Evolutionary conservation across 2,113 vertebrate species (phyloP).

Genomic region (Brachypodius melanocephalos): DNA sequence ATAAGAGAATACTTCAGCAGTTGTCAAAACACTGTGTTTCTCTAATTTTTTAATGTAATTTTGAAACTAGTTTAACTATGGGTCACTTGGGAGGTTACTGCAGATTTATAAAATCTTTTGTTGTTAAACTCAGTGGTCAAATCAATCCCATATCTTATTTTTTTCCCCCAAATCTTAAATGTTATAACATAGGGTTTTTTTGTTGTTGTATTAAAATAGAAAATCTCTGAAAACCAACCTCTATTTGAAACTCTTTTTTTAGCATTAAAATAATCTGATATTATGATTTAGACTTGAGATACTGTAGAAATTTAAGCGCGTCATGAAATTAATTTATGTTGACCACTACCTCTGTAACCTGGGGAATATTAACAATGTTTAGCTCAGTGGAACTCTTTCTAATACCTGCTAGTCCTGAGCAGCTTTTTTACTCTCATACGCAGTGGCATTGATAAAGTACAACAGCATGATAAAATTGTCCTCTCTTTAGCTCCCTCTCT

Average conservation of each 20-base stretch:
- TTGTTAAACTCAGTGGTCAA: not conserved
- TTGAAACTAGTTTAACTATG: not conserved
- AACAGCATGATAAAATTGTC: not conserved
- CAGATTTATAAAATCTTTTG: not conserved
- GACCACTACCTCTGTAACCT: not conserved
- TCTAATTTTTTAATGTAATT: not conserved
- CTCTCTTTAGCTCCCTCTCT: not conserved
- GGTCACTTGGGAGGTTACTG: not conserved
- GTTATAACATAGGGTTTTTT: not conserved
- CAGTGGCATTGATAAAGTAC: not conserved
- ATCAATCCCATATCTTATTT: not conserved
- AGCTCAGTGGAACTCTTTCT: not conserved
- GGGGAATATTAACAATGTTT: not conserved
- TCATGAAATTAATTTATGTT: not conserved
- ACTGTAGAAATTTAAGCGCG: not conserved
- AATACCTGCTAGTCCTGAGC: not conserved
- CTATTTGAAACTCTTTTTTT: not conserved
- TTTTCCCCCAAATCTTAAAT: not conserved
- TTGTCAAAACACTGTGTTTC: not conserved
- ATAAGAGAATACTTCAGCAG: not conserved
- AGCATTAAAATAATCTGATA: not conserved
- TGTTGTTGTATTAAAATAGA: not conserved
- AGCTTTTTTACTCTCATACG: not conserved
- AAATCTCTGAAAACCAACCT: not conserved
- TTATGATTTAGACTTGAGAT: not conserved